Base-by-base conservation (phyloP, 1,140 invertebrate species). In the Muscidifurax raptorellus region DNA sequence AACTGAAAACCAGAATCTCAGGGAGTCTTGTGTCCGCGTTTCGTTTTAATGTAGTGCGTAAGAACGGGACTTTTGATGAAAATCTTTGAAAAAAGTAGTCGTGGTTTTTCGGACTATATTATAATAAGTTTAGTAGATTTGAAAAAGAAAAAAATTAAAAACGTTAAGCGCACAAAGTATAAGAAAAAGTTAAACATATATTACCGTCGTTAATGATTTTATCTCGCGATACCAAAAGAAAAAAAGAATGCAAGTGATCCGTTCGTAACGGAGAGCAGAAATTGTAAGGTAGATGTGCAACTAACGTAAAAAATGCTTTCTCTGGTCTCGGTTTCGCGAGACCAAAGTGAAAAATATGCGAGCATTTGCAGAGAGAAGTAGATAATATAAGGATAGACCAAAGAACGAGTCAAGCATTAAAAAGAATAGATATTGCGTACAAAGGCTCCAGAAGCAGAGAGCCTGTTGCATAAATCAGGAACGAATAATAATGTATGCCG, bases 321-420 rank as follows among this genome's bases (percentile, higher is more conserved):
- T 91, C 92, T 90, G 88, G 91, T 92, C 91, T 92, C 89, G 86
- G 32, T 85, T 78, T 13, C 36, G 91, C 36, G 91, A 92, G 91
- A 92, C 90, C 88, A 89, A 91, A 91, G 88, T 88, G 86, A 88
- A 90, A 86, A 81, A 89, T 86, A 86, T 87, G 88, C 88, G 89
- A 90, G 89, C 86, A 90, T 90, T 88, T 89, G 89, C 89, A 78
- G 90, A 90, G 87, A 89, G 80, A 87, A 82, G 25, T 87, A 85
- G 87, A 85, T 87, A 82, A 84, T 86, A 87, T 86, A 87, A 87
- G 82, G 83, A 81, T 84, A 64, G 52, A 69, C 59, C 80, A 69
- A 81, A n/a, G 85, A 67, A 59, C 52, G 52, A 59, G 52, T 59
- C 52, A 7, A 59, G 18, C 52, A 22, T 59, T 75, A 64, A 87